These are phyloP conservation scores for Streptopelia turtur DNA, from an alignment of 2,797 vertebrate genomes.

Conservation along the genomic window DNA sequence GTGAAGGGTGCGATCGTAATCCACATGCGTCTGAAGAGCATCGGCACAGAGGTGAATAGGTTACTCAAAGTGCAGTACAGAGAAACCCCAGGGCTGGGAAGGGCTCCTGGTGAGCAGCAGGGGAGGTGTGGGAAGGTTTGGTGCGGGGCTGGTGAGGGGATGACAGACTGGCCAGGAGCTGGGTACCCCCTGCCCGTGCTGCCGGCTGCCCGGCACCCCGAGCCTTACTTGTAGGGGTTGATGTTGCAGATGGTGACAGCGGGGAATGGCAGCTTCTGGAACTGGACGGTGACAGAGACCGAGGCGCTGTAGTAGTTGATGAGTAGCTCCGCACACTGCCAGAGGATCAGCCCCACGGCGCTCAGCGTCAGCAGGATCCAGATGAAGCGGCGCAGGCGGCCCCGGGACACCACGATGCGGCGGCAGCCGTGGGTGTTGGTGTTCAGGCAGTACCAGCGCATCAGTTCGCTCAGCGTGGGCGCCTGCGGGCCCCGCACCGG, in stretches of 20 bases:
- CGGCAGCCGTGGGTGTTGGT: slow-evolving; percentile 86
- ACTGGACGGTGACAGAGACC: slow-evolving; percentile 82
- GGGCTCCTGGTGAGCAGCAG: neutral
- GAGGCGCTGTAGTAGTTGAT: slow-evolving; percentile 80
- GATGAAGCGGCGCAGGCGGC: slow-evolving; percentile 77
- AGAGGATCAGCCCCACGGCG: slow-evolving; percentile 80
- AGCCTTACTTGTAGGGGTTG: slow-evolving; percentile 84
- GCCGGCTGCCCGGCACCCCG: neutral
- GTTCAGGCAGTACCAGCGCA: slow-evolving; percentile 83
- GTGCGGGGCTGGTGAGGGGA: fast-evolving
- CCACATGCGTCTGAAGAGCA: neutral
- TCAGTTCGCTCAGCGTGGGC: slow-evolving; percentile 79
- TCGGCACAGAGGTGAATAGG: fast-evolving
- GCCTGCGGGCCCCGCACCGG: slow-evolving; percentile 81
- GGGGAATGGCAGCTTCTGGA: slow-evolving; percentile 81
- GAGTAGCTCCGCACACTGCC: slow-evolving; percentile 81
- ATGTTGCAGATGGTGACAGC: slow-evolving; percentile 85
- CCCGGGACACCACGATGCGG: slow-evolving; percentile 82
- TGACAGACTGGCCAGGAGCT: fast-evolving
- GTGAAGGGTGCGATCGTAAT: fast-evolving
- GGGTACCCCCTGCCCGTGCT: neutral
- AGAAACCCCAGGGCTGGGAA: fast-evolving
- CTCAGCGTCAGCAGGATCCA: slow-evolving; percentile 81
- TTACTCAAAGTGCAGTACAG: fast-evolving
- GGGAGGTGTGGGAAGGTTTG: fast-evolving